These are phyloP conservation scores for Psittacus erithacus DNA, from an alignment of 2,113 vertebrate genomes.

Conservation along the genomic window DNA sequence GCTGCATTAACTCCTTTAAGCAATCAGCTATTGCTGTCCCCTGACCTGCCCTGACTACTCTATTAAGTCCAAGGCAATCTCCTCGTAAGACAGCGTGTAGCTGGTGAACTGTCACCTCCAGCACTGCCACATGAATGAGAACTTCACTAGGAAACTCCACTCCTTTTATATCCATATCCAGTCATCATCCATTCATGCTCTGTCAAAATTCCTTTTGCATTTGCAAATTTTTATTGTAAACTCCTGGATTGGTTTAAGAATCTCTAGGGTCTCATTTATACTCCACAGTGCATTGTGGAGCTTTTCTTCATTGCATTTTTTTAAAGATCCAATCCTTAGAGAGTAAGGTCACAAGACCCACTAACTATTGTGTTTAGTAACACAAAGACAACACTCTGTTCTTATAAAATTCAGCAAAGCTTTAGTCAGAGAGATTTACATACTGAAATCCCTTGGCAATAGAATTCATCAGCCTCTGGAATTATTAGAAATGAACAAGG, in stretches of 20 bases:
- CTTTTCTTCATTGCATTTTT: constrained; percentile 72
- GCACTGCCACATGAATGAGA: constrained; percentile 42
- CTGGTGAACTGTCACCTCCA: constrained; percentile 60
- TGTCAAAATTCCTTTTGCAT: constrained; percentile 53
- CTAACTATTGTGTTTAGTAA: constrained; percentile 69
- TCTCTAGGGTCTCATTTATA: constrained; percentile 72
- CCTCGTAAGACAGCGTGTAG: background rate
- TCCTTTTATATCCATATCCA: constrained; percentile 50
- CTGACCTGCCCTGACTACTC: constrained; percentile 27
- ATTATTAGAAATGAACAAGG: constrained; percentile 66
- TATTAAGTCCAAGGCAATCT: background rate
- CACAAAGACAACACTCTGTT: constrained; percentile 60
- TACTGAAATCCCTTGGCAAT: constrained; percentile 57
- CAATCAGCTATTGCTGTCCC: background rate
- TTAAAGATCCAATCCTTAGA: constrained; percentile 65
- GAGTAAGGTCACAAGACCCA: constrained; percentile 45
- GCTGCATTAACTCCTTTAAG: constrained; percentile 41
- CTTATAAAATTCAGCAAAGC: constrained; percentile 66
- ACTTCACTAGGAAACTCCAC: background rate
- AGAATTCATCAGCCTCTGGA: constrained; percentile 59
- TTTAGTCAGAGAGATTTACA: constrained; percentile 64
- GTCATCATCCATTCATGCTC: constrained; percentile 51
- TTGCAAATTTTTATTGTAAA: constrained; percentile 68
- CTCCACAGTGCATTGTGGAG: constrained; percentile 40
- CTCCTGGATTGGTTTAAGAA: constrained; percentile 63